These are phyloP conservation scores for Harpalus rubripes DNA, from an alignment of 2,888 invertebrate genomes.

Conservation along the genomic window DNA sequence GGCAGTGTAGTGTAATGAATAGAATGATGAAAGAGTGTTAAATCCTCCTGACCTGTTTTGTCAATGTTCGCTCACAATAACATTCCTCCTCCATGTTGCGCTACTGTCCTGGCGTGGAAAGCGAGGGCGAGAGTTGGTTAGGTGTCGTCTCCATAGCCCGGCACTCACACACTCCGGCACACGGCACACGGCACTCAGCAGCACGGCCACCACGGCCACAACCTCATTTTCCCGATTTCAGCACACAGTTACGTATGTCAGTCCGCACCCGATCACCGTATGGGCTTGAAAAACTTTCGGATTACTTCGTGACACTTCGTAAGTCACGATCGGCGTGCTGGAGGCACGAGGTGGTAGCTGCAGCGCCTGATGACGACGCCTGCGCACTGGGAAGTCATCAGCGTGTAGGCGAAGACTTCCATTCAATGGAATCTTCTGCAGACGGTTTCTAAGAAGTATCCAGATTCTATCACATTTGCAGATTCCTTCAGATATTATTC, in stretches of 20 bases:
- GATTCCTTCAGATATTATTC: too few relatives aligned
- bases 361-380: slow-evolving; percentile 58
- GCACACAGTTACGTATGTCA: slow-evolving; percentile 69
- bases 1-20: neutral
- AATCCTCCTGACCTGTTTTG: slow-evolving; percentile 75
- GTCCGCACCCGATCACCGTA: slow-evolving; percentile 75
- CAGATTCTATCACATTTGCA: too few relatives aligned
- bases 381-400: slow-evolving; percentile 33
- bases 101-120: slow-evolving; percentile 72
- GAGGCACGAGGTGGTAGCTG: slow-evolving; percentile 68
- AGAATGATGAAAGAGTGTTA: neutral
- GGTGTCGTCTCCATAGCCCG: slow-evolving; percentile 70
- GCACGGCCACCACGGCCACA: slow-evolving; percentile 48
- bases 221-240: slow-evolving; percentile 55
- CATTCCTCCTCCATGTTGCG: slow-evolving; percentile 74
- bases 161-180: slow-evolving; percentile 62
- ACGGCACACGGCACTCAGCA: slow-evolving; percentile 41
- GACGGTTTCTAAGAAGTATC: neutral
- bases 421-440: neutral
- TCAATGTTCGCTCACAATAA: slow-evolving; percentile 75
- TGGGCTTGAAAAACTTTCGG: slow-evolving; percentile 73
- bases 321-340: slow-evolving; percentile 71
- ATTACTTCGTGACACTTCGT: slow-evolving; percentile 72
- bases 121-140: slow-evolving; percentile 71
- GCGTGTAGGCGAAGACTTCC: slow-evolving; percentile 23